Percentiles rank a stretch among this genome's conserved stretches.
phyloP scores from a whole-genome alignment of 2,113 vertebrate genomes.

The Toxotes jaculatrix region DNA sequence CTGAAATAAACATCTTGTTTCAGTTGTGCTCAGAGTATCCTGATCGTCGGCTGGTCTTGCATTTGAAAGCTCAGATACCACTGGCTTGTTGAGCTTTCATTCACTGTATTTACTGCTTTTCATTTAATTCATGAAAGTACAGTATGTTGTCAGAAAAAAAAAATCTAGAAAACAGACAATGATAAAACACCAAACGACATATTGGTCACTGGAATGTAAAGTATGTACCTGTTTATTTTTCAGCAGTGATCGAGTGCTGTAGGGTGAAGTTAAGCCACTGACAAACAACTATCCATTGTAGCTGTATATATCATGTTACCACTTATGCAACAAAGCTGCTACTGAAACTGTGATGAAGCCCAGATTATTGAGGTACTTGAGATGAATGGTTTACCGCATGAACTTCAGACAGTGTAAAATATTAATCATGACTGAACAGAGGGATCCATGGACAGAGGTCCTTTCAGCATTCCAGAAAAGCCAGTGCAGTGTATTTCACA shows the following conservation, averaged over 20 bases:
- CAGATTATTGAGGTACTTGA: not conserved
- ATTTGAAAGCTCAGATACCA: too few relatives aligned
- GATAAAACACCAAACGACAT: too few relatives aligned
- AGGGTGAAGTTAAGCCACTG: not conserved
- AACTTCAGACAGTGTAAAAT: constrained; percentile 1
- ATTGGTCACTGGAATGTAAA: too few relatives aligned
- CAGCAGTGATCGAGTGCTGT: too few relatives aligned
- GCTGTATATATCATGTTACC: not conserved
- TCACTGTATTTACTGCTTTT: too few relatives aligned
- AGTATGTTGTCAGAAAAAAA: too few relatives aligned
- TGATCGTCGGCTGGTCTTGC: too few relatives aligned
- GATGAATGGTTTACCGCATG: not conserved
- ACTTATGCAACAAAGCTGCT: not conserved
- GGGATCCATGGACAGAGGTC: not conserved
- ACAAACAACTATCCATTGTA: not conserved
- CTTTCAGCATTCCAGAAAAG: constrained; percentile 13
- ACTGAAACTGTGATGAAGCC: not conserved
- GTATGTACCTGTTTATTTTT: too few relatives aligned
- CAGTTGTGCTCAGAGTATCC: too few relatives aligned
- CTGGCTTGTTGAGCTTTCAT: too few relatives aligned
- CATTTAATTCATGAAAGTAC: too few relatives aligned
- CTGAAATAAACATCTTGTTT: not conserved
- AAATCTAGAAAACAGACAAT: too few relatives aligned
- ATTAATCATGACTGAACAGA: constrained; percentile 8
- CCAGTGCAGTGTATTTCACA: constrained; percentile 1